Conservation (phyloP, 30 jellyfish, hydroid and myxozoan genomes). For the Cassiopea andromeda region DNA sequence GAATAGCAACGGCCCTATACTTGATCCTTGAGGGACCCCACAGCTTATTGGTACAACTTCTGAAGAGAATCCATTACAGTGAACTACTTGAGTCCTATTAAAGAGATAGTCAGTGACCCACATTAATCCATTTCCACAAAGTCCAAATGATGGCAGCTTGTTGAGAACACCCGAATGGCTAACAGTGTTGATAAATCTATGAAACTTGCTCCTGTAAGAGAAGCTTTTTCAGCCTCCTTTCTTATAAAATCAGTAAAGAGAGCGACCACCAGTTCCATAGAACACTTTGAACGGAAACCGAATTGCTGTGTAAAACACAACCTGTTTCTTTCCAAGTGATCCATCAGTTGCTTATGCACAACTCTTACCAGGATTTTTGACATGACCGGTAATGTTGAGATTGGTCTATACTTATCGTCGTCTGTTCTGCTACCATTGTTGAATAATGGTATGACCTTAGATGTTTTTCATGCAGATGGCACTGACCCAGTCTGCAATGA, state of each 20-base stretch:
- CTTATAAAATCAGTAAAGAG: conserved; percentile 68
- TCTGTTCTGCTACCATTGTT: conserved; percentile 61
- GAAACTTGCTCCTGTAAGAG: conserved; percentile 67
- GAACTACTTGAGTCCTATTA: conserved; percentile 66
- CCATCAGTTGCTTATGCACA: conserved; percentile 75
- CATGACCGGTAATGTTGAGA: conserved; percentile 66
- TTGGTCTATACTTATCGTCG: conserved; percentile 64
- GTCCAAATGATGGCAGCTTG: conserved; percentile 67
- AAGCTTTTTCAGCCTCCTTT: conserved; percentile 68
- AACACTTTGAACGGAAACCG: conserved; percentile 75
- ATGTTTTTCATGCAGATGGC: conserved; percentile 74
- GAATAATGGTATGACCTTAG: conserved; percentile 68
- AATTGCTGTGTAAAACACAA: conserved; percentile 59
- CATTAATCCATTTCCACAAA: conserved; percentile 40
- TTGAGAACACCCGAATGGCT: conserved; percentile 65
- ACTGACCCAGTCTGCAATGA: conserved; percentile 53
- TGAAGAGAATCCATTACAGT: conserved; percentile 43
- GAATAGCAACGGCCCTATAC: conserved; percentile 64
- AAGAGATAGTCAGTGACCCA: conserved; percentile 78
- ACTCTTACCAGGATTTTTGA: conserved; percentile 62
- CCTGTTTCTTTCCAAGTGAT: conserved; percentile 61
- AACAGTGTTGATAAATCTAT: conserved; percentile 74
- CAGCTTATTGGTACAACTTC: conserved; percentile 43
- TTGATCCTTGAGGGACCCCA: conserved; percentile 79
- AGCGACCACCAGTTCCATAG: conserved; percentile 67